A percentile compares a stretch with the other conserved stretches of the same genome.
Conservation (phyloP, 92 coral and sea anemone species). For the Parazoanthus swiftii region DNA sequence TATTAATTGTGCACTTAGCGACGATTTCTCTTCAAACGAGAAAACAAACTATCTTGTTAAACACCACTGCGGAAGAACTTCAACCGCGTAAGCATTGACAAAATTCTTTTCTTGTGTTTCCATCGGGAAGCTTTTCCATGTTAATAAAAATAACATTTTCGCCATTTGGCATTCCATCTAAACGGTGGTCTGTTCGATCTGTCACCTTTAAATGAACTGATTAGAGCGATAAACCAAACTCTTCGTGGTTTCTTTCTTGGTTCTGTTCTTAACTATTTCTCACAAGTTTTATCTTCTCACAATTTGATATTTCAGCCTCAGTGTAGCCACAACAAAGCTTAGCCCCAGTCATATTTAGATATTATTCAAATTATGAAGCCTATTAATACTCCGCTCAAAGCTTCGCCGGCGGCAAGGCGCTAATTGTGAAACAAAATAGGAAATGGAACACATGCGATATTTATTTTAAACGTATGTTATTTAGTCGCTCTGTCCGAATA, state of each 20-base stretch:
- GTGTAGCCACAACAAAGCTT: slow-evolving; percentile 7
- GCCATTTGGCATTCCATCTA: slow-evolving; percentile 2
- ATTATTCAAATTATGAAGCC: slow-evolving; percentile 34
- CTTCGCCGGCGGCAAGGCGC: slow-evolving; percentile 42
- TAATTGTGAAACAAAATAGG: slow-evolving; percentile 48
- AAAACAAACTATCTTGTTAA: background rate
- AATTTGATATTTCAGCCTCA: slow-evolving; percentile 22
- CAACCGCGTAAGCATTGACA: background rate
- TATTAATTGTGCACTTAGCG: slow-evolving; percentile 24
- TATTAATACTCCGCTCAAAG: slow-evolving; percentile 36
- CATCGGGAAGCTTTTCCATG: background rate
- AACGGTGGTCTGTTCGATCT: slow-evolving; percentile 6
- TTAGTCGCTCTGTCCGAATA: background rate
- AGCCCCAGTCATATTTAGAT: slow-evolving; percentile 23
- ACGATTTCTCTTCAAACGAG: background rate
- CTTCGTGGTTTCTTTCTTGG: background rate
- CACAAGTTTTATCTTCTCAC: background rate
- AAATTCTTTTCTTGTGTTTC: background rate
- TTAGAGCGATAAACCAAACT: background rate
- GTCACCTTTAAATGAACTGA: slow-evolving; percentile 6
- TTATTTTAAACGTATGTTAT: slow-evolving; percentile 22
- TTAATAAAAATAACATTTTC: background rate
- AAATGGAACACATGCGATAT: slow-evolving; percentile 40
- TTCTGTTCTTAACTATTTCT: background rate
- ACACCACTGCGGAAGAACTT: background rate